These are phyloP conservation scores for Dicyrtomina minuta DNA, from an alignment of 2,888 invertebrate genomes.

Conservation along the genomic window DNA sequence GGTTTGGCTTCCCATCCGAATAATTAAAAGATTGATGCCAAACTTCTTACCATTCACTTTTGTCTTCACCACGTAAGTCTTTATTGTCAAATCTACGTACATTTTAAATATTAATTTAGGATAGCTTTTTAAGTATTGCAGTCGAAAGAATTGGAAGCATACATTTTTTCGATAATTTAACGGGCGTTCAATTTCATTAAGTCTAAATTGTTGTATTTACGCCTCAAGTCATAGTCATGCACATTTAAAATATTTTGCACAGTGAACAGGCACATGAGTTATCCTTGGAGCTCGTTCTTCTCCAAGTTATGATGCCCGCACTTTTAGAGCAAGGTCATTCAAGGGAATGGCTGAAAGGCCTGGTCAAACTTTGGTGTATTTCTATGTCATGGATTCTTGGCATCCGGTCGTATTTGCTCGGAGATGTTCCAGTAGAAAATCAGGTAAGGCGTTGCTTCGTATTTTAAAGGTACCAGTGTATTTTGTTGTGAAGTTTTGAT, in stretches of 20 bases:
- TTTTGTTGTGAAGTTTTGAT: too few species aligned
- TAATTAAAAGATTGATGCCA: slow-evolving; percentile 77
- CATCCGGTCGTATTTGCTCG: slow-evolving; percentile 84
- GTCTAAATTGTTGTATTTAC: too few species aligned
- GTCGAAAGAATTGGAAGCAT: background rate
- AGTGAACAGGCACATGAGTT: slow-evolving; percentile 77
- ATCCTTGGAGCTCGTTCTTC: slow-evolving; percentile 83
- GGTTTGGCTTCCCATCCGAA: slow-evolving; percentile 82
- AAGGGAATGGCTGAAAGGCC: slow-evolving; percentile 87
- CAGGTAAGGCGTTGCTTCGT: background rate
- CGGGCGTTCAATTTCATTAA: background rate
- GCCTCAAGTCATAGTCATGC: too few species aligned
- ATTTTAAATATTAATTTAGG: background rate
- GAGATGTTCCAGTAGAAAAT: slow-evolving; percentile 62
- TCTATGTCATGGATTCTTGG: slow-evolving; percentile 80
- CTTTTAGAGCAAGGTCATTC: slow-evolving; percentile 95
- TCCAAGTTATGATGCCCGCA: slow-evolving; percentile 94
- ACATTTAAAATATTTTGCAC: too few species aligned
- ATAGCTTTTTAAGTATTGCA: background rate
- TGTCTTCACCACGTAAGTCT: slow-evolving; percentile 61
- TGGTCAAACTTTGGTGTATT: slow-evolving; percentile 83
- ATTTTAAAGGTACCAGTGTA: too few species aligned
- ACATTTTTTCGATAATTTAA: background rate
- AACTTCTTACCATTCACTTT: slow-evolving; percentile 94
- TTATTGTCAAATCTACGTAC: background rate